Evolutionary conservation across 2,888 invertebrate species (phyloP).

Genomic region (Vesta saturnalis): DNA sequence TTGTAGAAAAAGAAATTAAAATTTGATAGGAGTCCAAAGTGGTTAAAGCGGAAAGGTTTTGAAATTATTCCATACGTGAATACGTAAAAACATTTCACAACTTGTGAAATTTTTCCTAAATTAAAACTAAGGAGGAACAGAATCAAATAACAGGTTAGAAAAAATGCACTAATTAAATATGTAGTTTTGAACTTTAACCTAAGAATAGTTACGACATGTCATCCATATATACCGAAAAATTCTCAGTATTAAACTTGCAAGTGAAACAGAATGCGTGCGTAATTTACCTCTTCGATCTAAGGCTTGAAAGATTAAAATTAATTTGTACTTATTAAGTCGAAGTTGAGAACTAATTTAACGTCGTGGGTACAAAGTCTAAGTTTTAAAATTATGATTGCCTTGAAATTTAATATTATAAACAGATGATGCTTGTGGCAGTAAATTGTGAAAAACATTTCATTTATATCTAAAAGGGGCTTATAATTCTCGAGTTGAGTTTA

Average conservation of each 20-base stretch:
- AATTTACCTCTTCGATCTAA: not conserved
- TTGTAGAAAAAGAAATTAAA: too few species aligned
- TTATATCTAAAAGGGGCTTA: not conserved
- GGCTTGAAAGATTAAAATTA: not conserved
- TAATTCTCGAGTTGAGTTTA: not conserved
- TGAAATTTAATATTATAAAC: conserved; percentile 2
- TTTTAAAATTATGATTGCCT: conserved; percentile 11
- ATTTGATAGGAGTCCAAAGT: too few species aligned
- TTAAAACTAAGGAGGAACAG: not conserved
- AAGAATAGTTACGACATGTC: too few species aligned
- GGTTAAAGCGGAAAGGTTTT: too few species aligned
- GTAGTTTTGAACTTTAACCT: not conserved
- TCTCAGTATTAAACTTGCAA: not conserved
- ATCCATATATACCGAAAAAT: too few species aligned
- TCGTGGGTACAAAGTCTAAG: conserved; percentile 2
- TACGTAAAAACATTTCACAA: too few species aligned
- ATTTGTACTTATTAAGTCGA: not conserved
- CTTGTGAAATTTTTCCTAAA: too few species aligned
- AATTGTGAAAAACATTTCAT: not conserved
- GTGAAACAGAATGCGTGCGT: not conserved
- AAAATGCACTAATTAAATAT: not conserved
- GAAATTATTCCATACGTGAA: too few species aligned
- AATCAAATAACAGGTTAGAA: not conserved
- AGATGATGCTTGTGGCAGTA: not conserved
- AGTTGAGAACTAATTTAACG: not conserved